These are phyloP conservation scores for Cinclus mexicanus DNA, from an alignment of 2,113 vertebrate species.

Conservation along the genomic window DNA sequence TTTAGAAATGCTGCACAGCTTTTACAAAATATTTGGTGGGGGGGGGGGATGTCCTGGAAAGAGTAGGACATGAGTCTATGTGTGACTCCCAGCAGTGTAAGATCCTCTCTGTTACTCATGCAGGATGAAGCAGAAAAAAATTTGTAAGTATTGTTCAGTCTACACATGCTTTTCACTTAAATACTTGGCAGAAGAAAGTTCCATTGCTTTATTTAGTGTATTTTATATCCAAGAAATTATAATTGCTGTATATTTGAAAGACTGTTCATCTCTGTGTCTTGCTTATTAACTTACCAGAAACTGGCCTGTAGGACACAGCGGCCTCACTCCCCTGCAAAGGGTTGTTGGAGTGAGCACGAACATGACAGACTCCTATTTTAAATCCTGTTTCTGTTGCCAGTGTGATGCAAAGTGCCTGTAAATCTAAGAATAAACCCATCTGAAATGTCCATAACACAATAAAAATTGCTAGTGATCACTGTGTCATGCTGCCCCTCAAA, in stretches of 20 bases:
- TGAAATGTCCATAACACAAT: neutral
- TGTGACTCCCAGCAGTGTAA: neutral
- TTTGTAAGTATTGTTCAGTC: neutral
- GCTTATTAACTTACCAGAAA: neutral
- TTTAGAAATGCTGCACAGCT: neutral
- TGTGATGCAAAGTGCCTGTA: neutral
- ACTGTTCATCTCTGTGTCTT: neutral
- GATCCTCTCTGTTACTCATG: slow-evolving; percentile 2
- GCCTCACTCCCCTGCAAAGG: neutral
- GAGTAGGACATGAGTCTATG: neutral
- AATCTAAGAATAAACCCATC: neutral
- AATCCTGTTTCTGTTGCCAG: neutral
- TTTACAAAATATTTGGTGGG: neutral
- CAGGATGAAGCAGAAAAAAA: neutral
- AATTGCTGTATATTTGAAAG: neutral
- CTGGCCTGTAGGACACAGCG: neutral
- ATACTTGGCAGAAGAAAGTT: neutral
- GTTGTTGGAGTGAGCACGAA: neutral
- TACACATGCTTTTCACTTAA: slow-evolving; percentile 20
- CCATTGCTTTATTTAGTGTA: neutral
- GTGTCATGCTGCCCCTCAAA: neutral
- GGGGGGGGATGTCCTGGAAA: neutral
- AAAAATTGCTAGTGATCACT: neutral
- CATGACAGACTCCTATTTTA: neutral
- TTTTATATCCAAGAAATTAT: neutral